Conservation (phyloP, 2,797 vertebrate species). For the Borostomias antarcticus region DNA sequence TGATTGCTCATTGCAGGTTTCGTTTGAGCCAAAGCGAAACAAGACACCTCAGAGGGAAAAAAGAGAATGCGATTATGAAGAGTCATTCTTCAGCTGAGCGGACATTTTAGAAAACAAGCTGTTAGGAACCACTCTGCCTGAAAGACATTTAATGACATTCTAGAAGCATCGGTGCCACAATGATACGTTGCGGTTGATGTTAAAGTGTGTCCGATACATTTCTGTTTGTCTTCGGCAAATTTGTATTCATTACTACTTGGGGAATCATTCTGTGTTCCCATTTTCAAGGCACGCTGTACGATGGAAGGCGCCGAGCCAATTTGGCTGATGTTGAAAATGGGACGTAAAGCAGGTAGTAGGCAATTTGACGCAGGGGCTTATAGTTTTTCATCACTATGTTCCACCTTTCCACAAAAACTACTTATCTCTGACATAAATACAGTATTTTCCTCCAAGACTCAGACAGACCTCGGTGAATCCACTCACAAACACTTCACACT, state of each 20-base stretch:
- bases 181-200: constrained; percentile 39
- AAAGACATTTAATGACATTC: constrained; percentile 33
- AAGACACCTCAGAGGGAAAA: constrained; percentile 38
- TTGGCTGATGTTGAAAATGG: constrained; percentile 31
- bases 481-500: not conserved
- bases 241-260: constrained; percentile 34
- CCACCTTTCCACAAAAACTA: constrained; percentile 28
- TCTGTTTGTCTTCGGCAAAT: constrained; percentile 35
- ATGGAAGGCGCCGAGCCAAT: constrained; percentile 24
- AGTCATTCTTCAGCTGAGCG: constrained; percentile 19
- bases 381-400: constrained; percentile 4
- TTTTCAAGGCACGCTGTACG: constrained; percentile 34
- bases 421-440: too few species aligned
- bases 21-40: constrained; percentile 24
- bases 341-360: constrained; percentile 26
- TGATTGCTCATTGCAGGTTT: constrained; percentile 17
- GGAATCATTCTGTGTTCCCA: constrained; percentile 36
- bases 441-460: too few species aligned
- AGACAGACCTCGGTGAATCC: too few species aligned
- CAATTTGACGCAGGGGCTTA: constrained; percentile 26
- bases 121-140: constrained; percentile 41
- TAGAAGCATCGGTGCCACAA: constrained; percentile 32
- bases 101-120: constrained; percentile 31
- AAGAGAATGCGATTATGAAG: constrained; percentile 28
- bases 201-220: constrained; percentile 31